These are phyloP conservation scores for Andrena minutula DNA, from an alignment of 2,888 invertebrate genomes.

Conservation along the genomic window DNA sequence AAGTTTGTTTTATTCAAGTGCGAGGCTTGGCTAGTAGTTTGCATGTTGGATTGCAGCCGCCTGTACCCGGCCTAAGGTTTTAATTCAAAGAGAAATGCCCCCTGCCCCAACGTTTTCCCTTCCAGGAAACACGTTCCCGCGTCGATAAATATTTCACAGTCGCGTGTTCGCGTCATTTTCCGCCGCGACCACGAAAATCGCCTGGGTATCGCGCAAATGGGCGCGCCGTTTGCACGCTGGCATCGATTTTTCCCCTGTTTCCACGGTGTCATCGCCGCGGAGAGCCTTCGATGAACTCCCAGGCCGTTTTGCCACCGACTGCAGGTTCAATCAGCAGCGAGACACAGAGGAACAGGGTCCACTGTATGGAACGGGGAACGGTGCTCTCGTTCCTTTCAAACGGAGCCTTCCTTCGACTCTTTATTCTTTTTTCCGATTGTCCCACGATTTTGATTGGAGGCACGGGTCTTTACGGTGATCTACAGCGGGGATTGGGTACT, in stretches of 20 bases:
- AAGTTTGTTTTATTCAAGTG: too few species aligned
- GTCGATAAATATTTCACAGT: constrained; percentile 56
- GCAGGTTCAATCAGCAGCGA: constrained; percentile 29
- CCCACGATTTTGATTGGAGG: constrained; percentile 3
- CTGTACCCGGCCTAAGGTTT: too few species aligned
- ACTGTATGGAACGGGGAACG: not conserved
- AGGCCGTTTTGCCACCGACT: constrained; percentile 22
- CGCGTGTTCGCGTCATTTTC: constrained; percentile 56
- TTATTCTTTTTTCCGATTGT: not conserved
- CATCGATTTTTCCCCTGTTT: constrained; percentile 59
- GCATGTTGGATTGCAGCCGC: too few species aligned
- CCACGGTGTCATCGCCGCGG: constrained; percentile 10
- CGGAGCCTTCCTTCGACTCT: too few species aligned
- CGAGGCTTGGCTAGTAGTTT: too few species aligned
- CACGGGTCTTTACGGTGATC: not conserved
- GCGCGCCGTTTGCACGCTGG: constrained; percentile 54
- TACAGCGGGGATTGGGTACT: too few species aligned
- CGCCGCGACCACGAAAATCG: constrained; percentile 29
- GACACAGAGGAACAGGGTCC: constrained; percentile 19
- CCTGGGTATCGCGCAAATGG: constrained; percentile 37
- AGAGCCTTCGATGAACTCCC: constrained; percentile 36
- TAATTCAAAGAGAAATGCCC: not conserved
- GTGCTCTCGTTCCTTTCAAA: not conserved
- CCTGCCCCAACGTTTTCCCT: not conserved
- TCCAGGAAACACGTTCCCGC: not conserved